These are phyloP conservation scores for Onthophagus taurus DNA, from an alignment of 1,140 invertebrate genomes.

Conservation along the genomic window DNA sequence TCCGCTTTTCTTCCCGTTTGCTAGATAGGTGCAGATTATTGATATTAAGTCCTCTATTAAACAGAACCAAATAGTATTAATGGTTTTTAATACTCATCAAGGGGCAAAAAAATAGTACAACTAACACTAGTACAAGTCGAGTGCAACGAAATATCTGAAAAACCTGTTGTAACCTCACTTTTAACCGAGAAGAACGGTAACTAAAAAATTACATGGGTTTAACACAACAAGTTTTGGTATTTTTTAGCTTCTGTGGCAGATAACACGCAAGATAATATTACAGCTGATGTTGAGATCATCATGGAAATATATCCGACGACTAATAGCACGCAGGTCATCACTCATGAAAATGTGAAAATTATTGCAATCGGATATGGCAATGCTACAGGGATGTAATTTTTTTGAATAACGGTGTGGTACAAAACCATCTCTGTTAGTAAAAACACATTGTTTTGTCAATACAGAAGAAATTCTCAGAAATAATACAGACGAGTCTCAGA, in stretches of 20 bases:
- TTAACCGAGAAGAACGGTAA: slow-evolving; percentile 12
- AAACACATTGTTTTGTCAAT: slow-evolving; percentile 9
- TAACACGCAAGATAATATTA: slow-evolving; percentile 10
- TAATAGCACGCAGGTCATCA: slow-evolving; percentile 1
- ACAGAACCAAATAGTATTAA: too few relatives aligned
- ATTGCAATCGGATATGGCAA: slow-evolving; percentile 10
- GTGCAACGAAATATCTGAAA: slow-evolving; percentile 14
- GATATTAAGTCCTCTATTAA: too few relatives aligned
- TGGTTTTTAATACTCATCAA: too few relatives aligned
- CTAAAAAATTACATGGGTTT: slow-evolving; percentile 13
- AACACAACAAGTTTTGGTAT: slow-evolving; percentile 13
- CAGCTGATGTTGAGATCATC: slow-evolving; percentile 9
- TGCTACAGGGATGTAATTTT: slow-evolving; percentile 14
- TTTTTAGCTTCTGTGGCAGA: too few relatives aligned
- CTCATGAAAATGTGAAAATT: slow-evolving; percentile 11
- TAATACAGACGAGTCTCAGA: slow-evolving; percentile 12
- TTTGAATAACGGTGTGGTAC: slow-evolving; percentile 11
- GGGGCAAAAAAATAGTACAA: slow-evolving; percentile 10
- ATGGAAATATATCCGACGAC: slow-evolving; percentile 12
- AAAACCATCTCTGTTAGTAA: slow-evolving; percentile 13
- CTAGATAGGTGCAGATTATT: too few relatives aligned
- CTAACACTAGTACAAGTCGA: slow-evolving; percentile 6
- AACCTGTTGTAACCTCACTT: slow-evolving; percentile 15
- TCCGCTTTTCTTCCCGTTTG: too few relatives aligned
- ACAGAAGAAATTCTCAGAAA: slow-evolving; percentile 7